Conservation (phyloP, 2,113 vertebrate species). For the Terrapene triunguis region DNA sequence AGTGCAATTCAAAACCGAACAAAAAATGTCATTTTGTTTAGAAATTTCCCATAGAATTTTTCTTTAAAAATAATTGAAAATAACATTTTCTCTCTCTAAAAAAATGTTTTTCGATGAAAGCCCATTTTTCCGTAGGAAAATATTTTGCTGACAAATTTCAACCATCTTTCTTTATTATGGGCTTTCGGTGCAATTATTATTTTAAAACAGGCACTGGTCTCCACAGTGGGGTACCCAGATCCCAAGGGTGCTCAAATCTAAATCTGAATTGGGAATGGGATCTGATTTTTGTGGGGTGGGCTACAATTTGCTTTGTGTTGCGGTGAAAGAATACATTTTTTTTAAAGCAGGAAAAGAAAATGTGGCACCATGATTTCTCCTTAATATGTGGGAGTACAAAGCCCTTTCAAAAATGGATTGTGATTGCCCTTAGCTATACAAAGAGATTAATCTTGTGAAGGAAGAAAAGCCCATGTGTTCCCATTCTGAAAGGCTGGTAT, state of each 20-base stretch:
- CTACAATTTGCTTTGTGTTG: slow-evolving; percentile 56
- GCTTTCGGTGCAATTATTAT: background rate
- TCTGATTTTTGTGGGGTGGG: slow-evolving; percentile 28
- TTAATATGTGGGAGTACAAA: slow-evolving; percentile 2
- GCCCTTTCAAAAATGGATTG: background rate
- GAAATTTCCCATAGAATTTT: background rate
- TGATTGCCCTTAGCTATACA: background rate
- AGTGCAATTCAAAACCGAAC: background rate
- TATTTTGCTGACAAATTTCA: slow-evolving; percentile 30
- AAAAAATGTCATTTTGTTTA: background rate
- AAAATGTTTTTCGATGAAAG: background rate
- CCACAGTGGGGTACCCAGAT: slow-evolving; percentile 58
- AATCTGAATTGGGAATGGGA: slow-evolving; percentile 50
- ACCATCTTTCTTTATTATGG: slow-evolving; percentile 22
- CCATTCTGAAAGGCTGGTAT: background rate
- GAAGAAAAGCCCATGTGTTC: background rate
- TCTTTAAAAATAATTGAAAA: background rate
- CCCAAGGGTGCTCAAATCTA: slow-evolving; percentile 44
- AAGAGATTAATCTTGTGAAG: slow-evolving; percentile 8
- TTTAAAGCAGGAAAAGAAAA: background rate
- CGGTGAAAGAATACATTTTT: slow-evolving; percentile 24
- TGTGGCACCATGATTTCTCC: background rate
- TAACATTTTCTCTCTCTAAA: background rate
- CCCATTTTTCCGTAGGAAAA: slow-evolving; percentile 26
- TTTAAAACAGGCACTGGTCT: slow-evolving; percentile 42